Percentiles rank a stretch among this genome's conserved stretches.
Conservation (phyloP, 2,797 vertebrate species). For the Schizopygopsis malacanthus region DNA sequence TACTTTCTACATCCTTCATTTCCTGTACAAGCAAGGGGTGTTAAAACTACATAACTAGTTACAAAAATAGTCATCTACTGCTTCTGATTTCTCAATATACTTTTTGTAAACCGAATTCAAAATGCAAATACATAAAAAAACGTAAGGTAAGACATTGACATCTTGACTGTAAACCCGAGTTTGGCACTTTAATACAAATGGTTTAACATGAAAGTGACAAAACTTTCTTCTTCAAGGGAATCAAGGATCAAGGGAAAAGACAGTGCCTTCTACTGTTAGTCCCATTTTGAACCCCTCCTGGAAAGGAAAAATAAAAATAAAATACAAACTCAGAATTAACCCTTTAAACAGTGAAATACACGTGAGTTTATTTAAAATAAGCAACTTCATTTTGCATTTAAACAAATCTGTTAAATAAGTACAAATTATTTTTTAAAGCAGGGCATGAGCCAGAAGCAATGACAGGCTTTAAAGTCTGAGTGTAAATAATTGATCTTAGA, state of each 20-base stretch:
- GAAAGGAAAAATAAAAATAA: slow-evolving; percentile 68
- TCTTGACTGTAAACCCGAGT: slow-evolving; percentile 72
- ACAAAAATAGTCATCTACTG: slow-evolving; percentile 84
- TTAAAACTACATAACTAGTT: slow-evolving; percentile 67
- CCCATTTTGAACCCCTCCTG: slow-evolving; percentile 99
- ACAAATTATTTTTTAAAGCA: background rate
- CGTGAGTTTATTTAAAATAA: background rate
- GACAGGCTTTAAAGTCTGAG: background rate
- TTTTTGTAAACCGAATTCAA: slow-evolving; percentile 75
- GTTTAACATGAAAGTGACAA: slow-evolving; percentile 68
- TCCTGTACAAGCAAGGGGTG: slow-evolving; percentile 70
- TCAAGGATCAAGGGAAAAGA: slow-evolving; percentile 98
- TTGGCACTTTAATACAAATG: slow-evolving; percentile 72
- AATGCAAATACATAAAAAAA: slow-evolving; percentile 77
- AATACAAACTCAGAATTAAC: background rate
- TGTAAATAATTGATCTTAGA: background rate
- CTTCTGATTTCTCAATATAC: slow-evolving; percentile 68
- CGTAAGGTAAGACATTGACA: slow-evolving; percentile 73
- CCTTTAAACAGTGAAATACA: background rate
- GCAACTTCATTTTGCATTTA: background rate
- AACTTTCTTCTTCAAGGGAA: slow-evolving; percentile 71
- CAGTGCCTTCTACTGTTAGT: slow-evolving; percentile 98
- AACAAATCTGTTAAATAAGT: background rate
- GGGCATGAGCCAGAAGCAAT: background rate
- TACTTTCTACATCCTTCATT: slow-evolving; percentile 76